Base-by-base conservation (phyloP, 2,797 vertebrate genomes). In the Pangasius mekongensis region DNA sequence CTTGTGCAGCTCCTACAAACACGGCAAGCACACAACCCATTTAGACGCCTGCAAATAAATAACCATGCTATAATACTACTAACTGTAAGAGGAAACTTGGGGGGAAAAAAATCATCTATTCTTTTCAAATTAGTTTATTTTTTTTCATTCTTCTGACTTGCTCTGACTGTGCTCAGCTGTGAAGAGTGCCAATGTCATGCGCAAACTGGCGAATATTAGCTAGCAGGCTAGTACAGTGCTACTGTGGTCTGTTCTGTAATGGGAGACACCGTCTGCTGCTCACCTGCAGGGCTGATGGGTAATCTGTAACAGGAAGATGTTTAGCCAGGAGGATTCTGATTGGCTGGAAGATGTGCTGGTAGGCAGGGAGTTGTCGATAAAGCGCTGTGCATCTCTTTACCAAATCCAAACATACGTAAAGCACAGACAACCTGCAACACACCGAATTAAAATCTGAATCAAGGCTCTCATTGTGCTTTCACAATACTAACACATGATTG, bases 381-480 rank as follows among this genome's bases (percentile, higher is more conserved):
- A 97, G 89, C 30, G 56, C 76, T 58, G 95, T 93, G 82, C 97
- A 97, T 78, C 89, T 96, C 93, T 95, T 96, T 90, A 98, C 92
- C 90, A 99, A 93, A 89, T 97, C 97, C 92, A 99, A 93, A 89
- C 97, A 97, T 6, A 95, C 89, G 0, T 96, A 96, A 73, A 99
- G 71, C 87, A 97, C 98, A 0, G 93, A 96, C 83, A 99, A 93
- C 93, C 99, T 99, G 94, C 64, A 85, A 90, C 52, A 87, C 6
- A 86, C 0, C 76, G 14, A 89, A 49, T 64, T 89, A 91, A 62
- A 89, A 87, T 82, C 91, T 30, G 27, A 49, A 66, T 67, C 14
- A 30, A 20, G 52, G 0, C 14, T 49, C 24, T 43, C 24, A 27
- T 6, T 27, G 27, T 77, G 74, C 5, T 47, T 47, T 47, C 43